Conservation (phyloP, 2,888 invertebrate species). For the Athalia cordata region DNA sequence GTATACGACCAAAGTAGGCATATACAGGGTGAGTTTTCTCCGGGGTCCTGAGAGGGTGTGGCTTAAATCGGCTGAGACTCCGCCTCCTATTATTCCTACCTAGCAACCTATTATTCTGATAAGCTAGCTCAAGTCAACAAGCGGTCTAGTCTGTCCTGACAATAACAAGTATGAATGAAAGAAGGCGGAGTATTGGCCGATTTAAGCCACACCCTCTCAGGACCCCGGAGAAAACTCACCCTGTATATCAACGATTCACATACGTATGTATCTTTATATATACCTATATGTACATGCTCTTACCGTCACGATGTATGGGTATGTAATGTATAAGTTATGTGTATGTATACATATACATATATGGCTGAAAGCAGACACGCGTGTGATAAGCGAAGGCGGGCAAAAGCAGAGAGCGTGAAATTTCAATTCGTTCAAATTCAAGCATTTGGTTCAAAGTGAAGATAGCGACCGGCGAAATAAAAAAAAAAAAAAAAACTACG, state of each 20-base stretch:
- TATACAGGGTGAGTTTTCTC: too few species aligned
- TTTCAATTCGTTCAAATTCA: conserved; percentile 36
- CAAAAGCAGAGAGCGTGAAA: conserved; percentile 25
- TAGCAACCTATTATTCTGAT: too few species aligned
- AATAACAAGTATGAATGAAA: too few species aligned
- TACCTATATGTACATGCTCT: neutral
- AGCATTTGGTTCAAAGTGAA: neutral
- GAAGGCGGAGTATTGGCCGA: too few species aligned
- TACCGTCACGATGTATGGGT: neutral
- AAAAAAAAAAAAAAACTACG: neutral
- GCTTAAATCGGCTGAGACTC: too few species aligned
- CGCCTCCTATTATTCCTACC: too few species aligned
- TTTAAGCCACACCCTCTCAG: too few species aligned
- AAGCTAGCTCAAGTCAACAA: too few species aligned
- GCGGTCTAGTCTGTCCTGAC: too few species aligned
- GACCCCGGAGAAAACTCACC: too few species aligned
- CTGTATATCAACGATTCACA: too few species aligned
- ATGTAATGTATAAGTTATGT: neutral
- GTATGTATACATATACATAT: neutral
- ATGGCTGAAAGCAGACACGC: neutral
- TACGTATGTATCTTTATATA: neutral
- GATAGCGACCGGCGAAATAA: neutral
- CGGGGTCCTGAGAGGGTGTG: too few species aligned
- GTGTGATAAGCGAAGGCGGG: neutral
- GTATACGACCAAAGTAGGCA: conserved; percentile 8